Evolutionary conservation across 2,797 vertebrate genomes (phyloP), one percentile per base, ranked within the genome.

Genomic region (Sebastes baramenuke): DNA sequence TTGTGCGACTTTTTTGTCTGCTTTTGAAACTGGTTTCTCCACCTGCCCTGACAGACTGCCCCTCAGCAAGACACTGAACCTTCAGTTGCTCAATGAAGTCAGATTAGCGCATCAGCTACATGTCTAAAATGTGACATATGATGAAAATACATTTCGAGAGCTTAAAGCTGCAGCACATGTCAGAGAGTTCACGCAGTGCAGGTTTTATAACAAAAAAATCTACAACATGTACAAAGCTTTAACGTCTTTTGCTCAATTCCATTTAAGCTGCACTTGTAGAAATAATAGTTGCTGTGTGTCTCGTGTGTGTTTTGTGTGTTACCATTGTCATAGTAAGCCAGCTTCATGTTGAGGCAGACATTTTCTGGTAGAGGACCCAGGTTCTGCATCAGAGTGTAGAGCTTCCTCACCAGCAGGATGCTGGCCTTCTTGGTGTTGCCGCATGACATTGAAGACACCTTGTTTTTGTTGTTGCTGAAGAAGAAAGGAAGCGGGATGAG

Each of bases 261-360:
- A 34, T 22, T 42, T 1, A n/a, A 64, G 46, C 20, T 25, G 22
- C 52, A 3, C 24, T 49, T 10, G 10, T 1, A 14, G 4, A 25
- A 24, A 56, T 34, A 6, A 52, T 24, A 6, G 20, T 3, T 4
- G 1, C 7, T 18, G n/a, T 32, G 4, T 38, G 3, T 46, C 42
- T 18, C 16, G 30, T 5, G 22, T 12, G 4, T 24, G 8, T 67
- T 52, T 71, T 4, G 10, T 61, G 36, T 65, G 27, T 85, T 94
- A 99, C 98, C 98, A 76, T 97, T 94, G 2, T 99, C 97, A 0
- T 99, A 99, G 89, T 99, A 99, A 4, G 96, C 96, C 14, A 99
- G 96, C 80, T 97, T 99, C 98, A 99, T 99, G 68, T 96, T 98
- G 87, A 99, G 95, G 82, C 93, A 98, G 75, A 99, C 95, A 0